A percentile compares a stretch with the other conserved stretches of the same genome.
Evolutionary conservation across 2,888 invertebrate genomes (phyloP).

Genomic region (Caenorhabditis sinica): DNA sequence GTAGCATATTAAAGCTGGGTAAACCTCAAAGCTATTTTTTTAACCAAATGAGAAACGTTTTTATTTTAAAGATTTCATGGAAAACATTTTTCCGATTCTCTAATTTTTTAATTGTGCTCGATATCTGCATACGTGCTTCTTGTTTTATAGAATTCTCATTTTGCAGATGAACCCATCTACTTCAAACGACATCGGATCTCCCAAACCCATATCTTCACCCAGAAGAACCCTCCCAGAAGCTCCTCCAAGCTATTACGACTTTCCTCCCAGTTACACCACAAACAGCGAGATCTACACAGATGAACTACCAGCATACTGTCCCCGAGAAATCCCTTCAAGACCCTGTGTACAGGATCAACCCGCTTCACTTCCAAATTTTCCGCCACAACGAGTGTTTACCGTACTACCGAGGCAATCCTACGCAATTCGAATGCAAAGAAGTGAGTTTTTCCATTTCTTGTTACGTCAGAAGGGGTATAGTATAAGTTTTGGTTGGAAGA

Average conservation of each 20-base stretch:
- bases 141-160: not conserved
- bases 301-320: conserved; percentile 49
- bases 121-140: too few relatives aligned
- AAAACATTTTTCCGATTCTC: not conserved
- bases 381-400: conserved; percentile 33
- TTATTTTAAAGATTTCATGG: too few relatives aligned
- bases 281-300: conserved; percentile 28
- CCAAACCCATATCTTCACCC: conserved; percentile 43
- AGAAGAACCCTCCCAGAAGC: conserved; percentile 50
- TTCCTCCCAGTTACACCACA: conserved; percentile 52
- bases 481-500: not conserved
- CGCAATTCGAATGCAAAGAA: conserved; percentile 43
- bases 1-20: too few relatives aligned
- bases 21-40: too few relatives aligned
- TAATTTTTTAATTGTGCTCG: too few relatives aligned
- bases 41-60: too few relatives aligned
- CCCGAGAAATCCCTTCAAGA: conserved; percentile 26
- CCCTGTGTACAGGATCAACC: conserved; percentile 11
- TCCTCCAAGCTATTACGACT: conserved; percentile 61
- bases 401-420: conserved; percentile 47
- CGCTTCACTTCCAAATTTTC: not conserved
- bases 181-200: conserved; percentile 6
- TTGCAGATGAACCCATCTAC: conserved; percentile 47
- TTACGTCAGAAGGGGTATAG: not conserved
- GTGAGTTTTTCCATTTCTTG: conserved; percentile 23